phyloP scores from a whole-genome alignment of 2,888 invertebrate species.

The Rhogogaster chlorosoma region DNA sequence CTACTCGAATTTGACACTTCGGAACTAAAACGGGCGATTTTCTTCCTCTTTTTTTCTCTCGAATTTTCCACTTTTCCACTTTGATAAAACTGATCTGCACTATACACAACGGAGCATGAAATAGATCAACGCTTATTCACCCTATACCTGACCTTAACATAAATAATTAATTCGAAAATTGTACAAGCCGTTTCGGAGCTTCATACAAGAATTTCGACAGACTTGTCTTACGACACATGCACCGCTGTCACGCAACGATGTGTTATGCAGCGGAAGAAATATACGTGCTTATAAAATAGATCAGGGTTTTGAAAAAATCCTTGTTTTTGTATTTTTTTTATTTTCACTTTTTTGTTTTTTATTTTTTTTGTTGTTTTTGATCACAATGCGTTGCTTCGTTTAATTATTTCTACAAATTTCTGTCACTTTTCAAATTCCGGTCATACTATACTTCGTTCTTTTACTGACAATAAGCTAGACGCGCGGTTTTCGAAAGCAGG shows the following conservation, averaged over 20 bases:
- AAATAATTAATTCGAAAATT: slow-evolving; percentile 16
- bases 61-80: slow-evolving; percentile 37
- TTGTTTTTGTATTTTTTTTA: background rate
- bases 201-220: background rate
- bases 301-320: background rate
- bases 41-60: background rate
- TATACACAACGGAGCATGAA: background rate
- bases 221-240: slow-evolving; percentile 13
- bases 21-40: slow-evolving; percentile 37
- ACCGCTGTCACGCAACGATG: background rate
- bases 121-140: background rate
- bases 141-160: slow-evolving; percentile 47
- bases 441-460: background rate
- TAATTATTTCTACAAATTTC: background rate
- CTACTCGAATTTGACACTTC: background rate
- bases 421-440: background rate
- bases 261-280: background rate
- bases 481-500: slow-evolving; percentile 38
- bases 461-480: background rate
- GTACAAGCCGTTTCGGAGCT: background rate
- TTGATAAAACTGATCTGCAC: background rate
- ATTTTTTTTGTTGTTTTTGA: background rate
- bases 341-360: background rate
- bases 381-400: background rate
- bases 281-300: background rate